Percentiles rank a stretch among this genome's conserved stretches.
Evolutionary conservation across 37 sponge, comb jelly and placozoan species (phyloP).

Genomic region (Diacarnus erythraeanus): DNA sequence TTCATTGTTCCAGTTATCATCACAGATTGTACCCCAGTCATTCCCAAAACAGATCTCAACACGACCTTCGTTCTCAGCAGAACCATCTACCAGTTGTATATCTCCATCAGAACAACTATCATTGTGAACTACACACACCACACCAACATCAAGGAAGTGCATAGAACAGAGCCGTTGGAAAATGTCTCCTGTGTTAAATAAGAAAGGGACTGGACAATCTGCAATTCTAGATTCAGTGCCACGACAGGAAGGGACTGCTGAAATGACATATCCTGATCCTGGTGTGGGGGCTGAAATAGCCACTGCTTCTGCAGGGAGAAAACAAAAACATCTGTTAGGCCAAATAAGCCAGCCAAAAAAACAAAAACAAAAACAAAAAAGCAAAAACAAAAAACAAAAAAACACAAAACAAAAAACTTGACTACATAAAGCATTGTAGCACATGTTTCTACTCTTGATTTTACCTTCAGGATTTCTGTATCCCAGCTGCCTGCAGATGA

Average conservation of each 20-base stretch:
- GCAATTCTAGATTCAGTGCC: not conserved
- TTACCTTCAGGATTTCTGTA: not conserved
- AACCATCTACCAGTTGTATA: conserved; percentile 3
- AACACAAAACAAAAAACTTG: not conserved
- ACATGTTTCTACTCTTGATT: not conserved
- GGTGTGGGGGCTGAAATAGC: not conserved
- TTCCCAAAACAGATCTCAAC: conserved; percentile 12
- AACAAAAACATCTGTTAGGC: not conserved
- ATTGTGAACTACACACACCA: not conserved
- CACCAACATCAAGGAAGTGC: not conserved
- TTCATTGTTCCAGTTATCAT: not conserved
- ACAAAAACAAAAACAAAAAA: not conserved
- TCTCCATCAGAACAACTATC: conserved; percentile 7
- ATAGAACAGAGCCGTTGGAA: too few species aligned
- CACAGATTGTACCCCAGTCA: conserved; percentile 12
- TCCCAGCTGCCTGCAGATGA: conserved; percentile 29
- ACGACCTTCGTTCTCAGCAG: not conserved
- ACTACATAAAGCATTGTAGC: not conserved
- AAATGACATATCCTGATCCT: not conserved
- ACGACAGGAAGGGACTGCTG: not conserved
- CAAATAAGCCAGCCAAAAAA: not conserved
- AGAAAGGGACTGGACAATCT: conserved; percentile 20
- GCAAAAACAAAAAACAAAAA: not conserved
- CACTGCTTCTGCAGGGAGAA: not conserved
- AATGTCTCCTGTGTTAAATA: too few species aligned